Percentiles rank a stretch among this genome's conserved stretches.
These are phyloP conservation scores for Gymnothorax javanicus DNA, from an alignment of 2,797 vertebrate species.

Conservation along the genomic window DNA sequence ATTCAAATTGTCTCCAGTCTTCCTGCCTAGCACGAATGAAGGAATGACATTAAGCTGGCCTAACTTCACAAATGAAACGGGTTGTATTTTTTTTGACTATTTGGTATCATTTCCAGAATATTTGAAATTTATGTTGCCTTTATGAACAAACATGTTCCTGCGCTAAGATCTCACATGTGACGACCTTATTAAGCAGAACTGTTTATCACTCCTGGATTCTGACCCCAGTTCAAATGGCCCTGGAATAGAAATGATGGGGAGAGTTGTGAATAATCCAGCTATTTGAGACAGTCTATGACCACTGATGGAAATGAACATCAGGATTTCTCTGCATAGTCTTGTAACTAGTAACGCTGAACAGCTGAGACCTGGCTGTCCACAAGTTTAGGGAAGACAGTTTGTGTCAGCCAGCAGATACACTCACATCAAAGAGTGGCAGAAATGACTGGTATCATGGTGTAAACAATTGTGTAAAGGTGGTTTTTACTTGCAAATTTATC, in stretches of 20 bases:
- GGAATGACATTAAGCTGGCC: background rate
- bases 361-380: background rate
- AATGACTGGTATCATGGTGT: background rate
- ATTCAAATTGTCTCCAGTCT: background rate
- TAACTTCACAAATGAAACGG: background rate
- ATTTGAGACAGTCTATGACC: background rate
- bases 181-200: background rate
- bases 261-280: background rate
- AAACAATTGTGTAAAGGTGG: background rate
- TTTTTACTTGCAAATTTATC: background rate
- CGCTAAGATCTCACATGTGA: background rate
- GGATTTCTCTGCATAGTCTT: background rate
- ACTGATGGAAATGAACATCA: background rate
- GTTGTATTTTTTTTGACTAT: background rate
- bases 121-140: background rate
- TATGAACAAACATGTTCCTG: background rate
- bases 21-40: background rate
- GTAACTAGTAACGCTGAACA: background rate
- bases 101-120: background rate
- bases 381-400: constrained; percentile 4
- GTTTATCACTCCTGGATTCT: background rate
- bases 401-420: background rate
- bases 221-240: background rate
- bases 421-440: background rate
- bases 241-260: background rate